Conservation (phyloP, 2,888 invertebrate genomes). For the Chorisops tibialis region DNA sequence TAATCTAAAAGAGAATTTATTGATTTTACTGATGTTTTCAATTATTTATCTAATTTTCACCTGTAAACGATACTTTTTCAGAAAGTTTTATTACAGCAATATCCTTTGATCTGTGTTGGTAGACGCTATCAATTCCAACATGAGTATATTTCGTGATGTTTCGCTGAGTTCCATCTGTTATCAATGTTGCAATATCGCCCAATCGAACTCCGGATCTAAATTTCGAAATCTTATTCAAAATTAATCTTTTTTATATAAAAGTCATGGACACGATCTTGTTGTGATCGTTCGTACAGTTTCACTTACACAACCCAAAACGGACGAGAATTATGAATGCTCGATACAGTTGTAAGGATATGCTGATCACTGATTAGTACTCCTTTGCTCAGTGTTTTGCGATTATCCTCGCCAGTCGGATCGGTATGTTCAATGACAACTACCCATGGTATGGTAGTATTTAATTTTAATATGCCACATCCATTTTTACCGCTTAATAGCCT, state of each 20-base stretch:
- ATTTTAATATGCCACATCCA: conserved; percentile 1
- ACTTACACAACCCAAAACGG: conserved; percentile 36
- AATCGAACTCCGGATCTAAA: conserved; percentile 34
- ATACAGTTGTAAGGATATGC: conserved; percentile 36
- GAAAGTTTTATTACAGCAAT: conserved; percentile 34
- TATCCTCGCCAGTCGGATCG: conserved; percentile 27
- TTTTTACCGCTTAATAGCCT: neutral
- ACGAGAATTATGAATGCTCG: conserved; percentile 35
- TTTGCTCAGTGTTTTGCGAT: conserved; percentile 34
- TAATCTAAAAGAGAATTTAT: conserved; percentile 26
- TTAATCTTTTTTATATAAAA: no score
- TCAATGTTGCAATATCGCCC: conserved; percentile 34
- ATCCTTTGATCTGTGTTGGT: conserved; percentile 34
- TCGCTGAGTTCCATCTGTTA: conserved; percentile 17
- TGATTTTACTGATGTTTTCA: neutral
- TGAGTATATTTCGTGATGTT: conserved; percentile 26
- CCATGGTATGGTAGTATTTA: conserved; percentile 31
- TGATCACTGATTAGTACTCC: conserved; percentile 34
- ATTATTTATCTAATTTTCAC: conserved; percentile 7
- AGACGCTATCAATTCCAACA: conserved; percentile 33
- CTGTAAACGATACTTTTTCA: conserved; percentile 30
- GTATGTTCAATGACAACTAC: conserved; percentile 35
- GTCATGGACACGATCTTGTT: no score
- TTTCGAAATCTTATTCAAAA: no score
- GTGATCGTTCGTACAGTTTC: no score